Conservation (phyloP, 2,888 invertebrate species). For the Oasisia sp. region DNA sequence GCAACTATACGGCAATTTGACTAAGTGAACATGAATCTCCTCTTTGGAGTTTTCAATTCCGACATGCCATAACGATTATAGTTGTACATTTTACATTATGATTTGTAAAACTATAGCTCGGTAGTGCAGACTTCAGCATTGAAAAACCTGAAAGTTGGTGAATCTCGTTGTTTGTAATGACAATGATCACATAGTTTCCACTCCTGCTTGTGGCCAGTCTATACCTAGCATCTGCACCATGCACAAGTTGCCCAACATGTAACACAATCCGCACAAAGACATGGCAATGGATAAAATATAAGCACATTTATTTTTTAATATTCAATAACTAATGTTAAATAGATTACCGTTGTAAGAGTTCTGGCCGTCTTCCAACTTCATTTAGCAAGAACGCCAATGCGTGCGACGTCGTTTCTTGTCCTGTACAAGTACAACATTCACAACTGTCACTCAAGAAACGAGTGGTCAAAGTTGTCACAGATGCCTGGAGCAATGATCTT, state of each 20-base stretch:
- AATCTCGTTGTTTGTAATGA: too few relatives aligned
- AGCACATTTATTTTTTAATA: not conserved
- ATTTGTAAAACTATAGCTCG: too few relatives aligned
- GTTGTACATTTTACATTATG: too few relatives aligned
- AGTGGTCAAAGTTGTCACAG: not conserved
- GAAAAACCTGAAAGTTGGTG: too few relatives aligned
- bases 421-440: not conserved
- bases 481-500: not conserved
- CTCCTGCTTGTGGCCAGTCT: too few relatives aligned
- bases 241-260: not conserved
- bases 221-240: too few relatives aligned
- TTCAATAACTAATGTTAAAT: not conserved
- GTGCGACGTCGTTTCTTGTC: slow-evolving; percentile 30
- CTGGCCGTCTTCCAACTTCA: slow-evolving; percentile 28
- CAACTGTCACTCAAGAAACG: not conserved
- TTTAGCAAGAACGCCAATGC: slow-evolving; percentile 24
- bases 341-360: slow-evolving; percentile 19
- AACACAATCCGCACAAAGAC: not conserved
- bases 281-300: not conserved
- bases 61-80: too few relatives aligned
- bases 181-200: too few relatives aligned
- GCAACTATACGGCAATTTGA: too few relatives aligned
- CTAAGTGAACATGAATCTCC: too few relatives aligned
- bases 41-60: too few relatives aligned
- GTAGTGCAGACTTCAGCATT: too few relatives aligned